These are phyloP conservation scores for Malurus splendens DNA, from an alignment of 2,797 vertebrate genomes.

Conservation along the genomic window DNA sequence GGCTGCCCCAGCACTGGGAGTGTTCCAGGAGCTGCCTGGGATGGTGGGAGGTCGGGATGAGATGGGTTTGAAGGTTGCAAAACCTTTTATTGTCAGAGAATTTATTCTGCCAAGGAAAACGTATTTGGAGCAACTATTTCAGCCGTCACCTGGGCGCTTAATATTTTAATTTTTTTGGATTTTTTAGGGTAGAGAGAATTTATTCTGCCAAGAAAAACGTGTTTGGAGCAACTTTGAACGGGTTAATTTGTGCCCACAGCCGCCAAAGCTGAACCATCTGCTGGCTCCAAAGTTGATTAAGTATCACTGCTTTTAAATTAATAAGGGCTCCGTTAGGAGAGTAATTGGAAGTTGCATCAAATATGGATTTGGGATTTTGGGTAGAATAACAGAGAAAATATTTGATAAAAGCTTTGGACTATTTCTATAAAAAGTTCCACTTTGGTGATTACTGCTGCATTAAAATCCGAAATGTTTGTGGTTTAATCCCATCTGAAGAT, in stretches of 20 bases:
- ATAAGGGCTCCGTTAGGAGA: constrained; percentile 34
- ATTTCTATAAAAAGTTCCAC: constrained; percentile 38
- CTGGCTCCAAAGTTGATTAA: background rate
- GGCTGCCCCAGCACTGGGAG: background rate
- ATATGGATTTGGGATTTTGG: constrained; percentile 21
- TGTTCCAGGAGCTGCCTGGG: background rate
- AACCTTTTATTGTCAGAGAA: too few relatives aligned
- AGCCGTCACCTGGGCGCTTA: too few relatives aligned
- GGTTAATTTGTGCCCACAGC: background rate
- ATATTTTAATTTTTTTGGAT: too few relatives aligned
- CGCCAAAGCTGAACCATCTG: background rate
- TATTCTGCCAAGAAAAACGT: background rate
- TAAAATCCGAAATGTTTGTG: constrained; percentile 13
- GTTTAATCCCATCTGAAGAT: constrained; percentile 26
- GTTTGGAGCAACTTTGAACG: background rate
- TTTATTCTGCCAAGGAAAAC: too few relatives aligned
- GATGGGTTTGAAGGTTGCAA: background rate
- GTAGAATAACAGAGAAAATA: constrained; percentile 36
- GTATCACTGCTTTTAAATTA: constrained; percentile 45
- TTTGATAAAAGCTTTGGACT: constrained; percentile 39
- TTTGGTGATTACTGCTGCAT: constrained; percentile 26
- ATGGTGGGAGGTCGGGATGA: background rate
- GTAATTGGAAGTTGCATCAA: constrained; percentile 60
- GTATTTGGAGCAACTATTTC: too few relatives aligned
- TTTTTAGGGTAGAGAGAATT: too few relatives aligned